A percentile compares a stretch with the other conserved stretches of the same genome.
Evolutionary conservation across 2,113 vertebrate species (phyloP).

Genomic region (Silurus glanis): DNA sequence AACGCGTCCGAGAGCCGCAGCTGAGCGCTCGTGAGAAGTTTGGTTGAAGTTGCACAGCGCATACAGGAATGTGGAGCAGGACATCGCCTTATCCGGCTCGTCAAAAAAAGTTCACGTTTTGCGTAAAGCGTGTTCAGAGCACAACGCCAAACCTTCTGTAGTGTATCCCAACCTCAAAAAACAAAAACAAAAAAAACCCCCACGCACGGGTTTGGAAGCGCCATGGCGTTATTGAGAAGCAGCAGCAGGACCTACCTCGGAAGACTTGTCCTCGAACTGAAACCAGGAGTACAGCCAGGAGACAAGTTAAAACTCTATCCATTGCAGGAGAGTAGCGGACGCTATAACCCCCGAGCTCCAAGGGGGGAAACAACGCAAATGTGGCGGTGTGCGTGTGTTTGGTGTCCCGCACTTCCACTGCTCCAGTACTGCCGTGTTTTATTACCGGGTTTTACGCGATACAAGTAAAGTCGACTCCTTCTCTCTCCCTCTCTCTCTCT

Average conservation of each 20-base stretch:
- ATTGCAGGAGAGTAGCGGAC: constrained; percentile 55
- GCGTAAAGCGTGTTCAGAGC: not conserved
- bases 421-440: constrained; percentile 44
- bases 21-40: not conserved
- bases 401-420: constrained; percentile 44
- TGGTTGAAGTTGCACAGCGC: not conserved
- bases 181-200: not conserved
- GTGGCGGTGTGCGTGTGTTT: not conserved
- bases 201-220: not conserved
- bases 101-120: constrained; percentile 13
- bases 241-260: constrained; percentile 55
- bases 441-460: constrained; percentile 25
- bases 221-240: not conserved
- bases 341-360: constrained; percentile 50
- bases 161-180: no score
- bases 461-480: constrained; percentile 29
- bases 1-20: not conserved
- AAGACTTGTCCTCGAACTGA: constrained; percentile 57
- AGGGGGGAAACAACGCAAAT: constrained; percentile 41
- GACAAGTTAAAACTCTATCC: constrained; percentile 61
- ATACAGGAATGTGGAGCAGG: not conserved
- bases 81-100: not conserved
- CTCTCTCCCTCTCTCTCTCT: constrained; percentile 10
- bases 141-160: not conserved
- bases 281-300: constrained; percentile 55